phyloP scores from a whole-genome alignment of 2,113 vertebrate species.

The Platanista minor region DNA sequence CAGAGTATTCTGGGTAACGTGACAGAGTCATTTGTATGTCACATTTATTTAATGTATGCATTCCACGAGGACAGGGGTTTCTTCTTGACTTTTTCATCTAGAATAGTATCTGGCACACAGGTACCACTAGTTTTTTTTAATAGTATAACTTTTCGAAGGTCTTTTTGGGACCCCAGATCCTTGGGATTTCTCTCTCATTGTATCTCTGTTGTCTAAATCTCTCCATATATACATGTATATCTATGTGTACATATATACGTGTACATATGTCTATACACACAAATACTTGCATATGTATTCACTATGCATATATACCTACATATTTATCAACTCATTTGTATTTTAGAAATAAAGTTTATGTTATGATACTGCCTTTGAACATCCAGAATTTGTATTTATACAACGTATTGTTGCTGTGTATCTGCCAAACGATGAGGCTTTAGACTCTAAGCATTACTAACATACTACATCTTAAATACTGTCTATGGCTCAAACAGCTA shows the following conservation, averaged over 20 bases:
- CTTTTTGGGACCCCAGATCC: neutral
- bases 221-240: neutral
- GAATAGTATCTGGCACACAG: neutral
- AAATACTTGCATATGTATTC: neutral
- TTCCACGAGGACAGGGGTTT: neutral
- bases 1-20: neutral
- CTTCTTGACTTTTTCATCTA: neutral
- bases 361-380: neutral
- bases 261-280: neutral
- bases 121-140: neutral
- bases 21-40: neutral
- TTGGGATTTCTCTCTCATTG: neutral
- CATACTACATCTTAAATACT: neutral
- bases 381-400: neutral
- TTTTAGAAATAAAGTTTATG: slow-evolving; percentile 14
- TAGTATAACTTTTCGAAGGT: neutral
- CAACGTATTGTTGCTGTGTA: neutral
- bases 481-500: neutral
- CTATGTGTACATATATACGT: neutral
- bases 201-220: neutral
- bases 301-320: neutral
- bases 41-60: neutral
- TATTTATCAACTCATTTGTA: neutral
- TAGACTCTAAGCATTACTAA: neutral
- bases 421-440: neutral